A percentile compares a stretch with the other conserved stretches of the same genome.
These are phyloP conservation scores for Cephus pulcher DNA, from an alignment of 2,888 invertebrate species.

Conservation along the genomic window DNA sequence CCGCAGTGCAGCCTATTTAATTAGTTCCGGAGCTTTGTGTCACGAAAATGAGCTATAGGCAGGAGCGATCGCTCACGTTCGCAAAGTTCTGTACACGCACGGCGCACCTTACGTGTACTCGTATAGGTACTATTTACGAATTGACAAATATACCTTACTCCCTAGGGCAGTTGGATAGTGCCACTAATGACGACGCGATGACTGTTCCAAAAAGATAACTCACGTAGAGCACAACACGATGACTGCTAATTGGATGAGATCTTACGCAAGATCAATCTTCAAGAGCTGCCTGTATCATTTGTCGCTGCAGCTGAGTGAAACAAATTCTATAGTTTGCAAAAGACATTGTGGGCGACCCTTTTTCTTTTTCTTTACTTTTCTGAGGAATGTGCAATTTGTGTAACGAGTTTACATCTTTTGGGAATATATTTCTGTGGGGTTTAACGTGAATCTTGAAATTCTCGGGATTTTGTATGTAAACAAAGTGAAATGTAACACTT, in stretches of 20 bases:
- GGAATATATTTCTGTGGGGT: no score
- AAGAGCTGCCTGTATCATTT: background rate
- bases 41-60: background rate
- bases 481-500: background rate
- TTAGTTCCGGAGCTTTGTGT: slow-evolving; percentile 41
- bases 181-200: background rate
- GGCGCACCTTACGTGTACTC: background rate
- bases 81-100: background rate
- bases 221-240: background rate
- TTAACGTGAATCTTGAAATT: background rate
- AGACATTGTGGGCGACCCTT: background rate
- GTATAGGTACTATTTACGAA: background rate
- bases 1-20: slow-evolving; percentile 41
- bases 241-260: background rate
- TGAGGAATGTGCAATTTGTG: background rate
- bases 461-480: background rate
- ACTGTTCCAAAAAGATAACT: background rate
- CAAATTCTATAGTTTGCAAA: background rate
- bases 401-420: background rate
- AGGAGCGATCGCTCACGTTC: background rate
- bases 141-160: background rate
- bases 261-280: background rate
- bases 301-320: background rate
- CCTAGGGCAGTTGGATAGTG: background rate
- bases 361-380: background rate